Percentiles rank a stretch among this genome's conserved stretches.
Evolutionary conservation across 23 tunicate genomes (phyloP).

Genomic region (Halocynthia aurantium): DNA sequence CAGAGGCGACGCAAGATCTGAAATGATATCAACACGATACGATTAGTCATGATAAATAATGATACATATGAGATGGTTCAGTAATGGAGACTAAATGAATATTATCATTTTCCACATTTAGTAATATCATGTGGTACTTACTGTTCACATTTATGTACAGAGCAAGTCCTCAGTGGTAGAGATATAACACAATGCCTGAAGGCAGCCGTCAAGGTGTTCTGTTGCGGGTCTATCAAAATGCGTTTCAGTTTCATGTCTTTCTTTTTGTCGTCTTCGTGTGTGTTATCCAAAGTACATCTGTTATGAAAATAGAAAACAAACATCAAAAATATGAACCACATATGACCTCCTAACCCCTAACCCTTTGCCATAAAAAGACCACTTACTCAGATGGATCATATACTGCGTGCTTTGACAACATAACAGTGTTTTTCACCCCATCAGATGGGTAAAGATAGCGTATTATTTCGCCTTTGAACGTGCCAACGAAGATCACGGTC

Average conservation of each 20-base stretch:
- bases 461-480: constrained; percentile 46
- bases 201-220: constrained; percentile 27
- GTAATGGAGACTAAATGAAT: no score
- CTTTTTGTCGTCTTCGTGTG: no score
- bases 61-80: no score
- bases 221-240: constrained; percentile 24
- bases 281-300: no score
- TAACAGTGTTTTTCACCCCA: constrained; percentile 16
- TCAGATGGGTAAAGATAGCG: constrained; percentile 32
- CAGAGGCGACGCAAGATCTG: constrained; percentile 58
- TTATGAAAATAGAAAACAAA: no score
- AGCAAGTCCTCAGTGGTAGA: constrained; percentile 51
- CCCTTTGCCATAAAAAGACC: neutral
- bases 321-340: no score
- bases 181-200: constrained; percentile 59
- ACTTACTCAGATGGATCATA: constrained; percentile 49
- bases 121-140: constrained; percentile 1
- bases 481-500: constrained; percentile 43
- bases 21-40: neutral
- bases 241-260: constrained; percentile 20
- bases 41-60: no score
- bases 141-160: constrained; percentile 37
- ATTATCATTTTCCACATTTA: no score
- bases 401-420: constrained; percentile 31
- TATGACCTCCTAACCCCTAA: no score